phyloP scores from a whole-genome alignment of 2,888 invertebrate genomes.

The Eupithecia insigniata region DNA sequence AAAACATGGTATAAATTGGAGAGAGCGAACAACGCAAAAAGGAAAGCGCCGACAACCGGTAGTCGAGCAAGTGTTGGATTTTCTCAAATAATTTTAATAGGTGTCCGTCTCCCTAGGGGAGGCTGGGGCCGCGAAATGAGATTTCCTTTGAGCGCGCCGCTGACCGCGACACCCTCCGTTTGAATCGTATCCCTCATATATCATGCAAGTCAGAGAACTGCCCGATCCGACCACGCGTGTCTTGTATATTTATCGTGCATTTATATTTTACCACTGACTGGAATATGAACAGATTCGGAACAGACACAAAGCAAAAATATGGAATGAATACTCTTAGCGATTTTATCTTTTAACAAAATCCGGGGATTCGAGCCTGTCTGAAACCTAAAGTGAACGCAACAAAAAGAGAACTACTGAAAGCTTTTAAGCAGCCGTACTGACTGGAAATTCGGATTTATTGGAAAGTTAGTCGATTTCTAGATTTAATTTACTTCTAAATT shows the following conservation, averaged over 20 bases:
- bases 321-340: background rate
- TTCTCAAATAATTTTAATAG: slow-evolving; percentile 82
- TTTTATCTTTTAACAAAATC: background rate
- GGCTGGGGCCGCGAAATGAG: slow-evolving; percentile 69
- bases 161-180: slow-evolving; percentile 70
- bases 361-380: slow-evolving; percentile 4
- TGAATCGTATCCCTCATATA: slow-evolving; percentile 67
- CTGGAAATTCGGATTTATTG: background rate
- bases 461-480: background rate
- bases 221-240: slow-evolving; percentile 43
- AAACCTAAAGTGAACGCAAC: background rate
- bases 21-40: slow-evolving; percentile 44
- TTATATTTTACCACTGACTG: slow-evolving; percentile 41
- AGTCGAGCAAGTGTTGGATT: slow-evolving; percentile 59
- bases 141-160: slow-evolving; percentile 79
- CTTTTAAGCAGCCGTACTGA: background rate
- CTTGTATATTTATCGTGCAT: slow-evolving; percentile 45
- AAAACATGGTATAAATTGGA: slow-evolving; percentile 60
- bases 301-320: slow-evolving; percentile 17
- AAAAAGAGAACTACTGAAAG: background rate
- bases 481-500: background rate
- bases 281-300: slow-evolving; percentile 16
- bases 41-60: slow-evolving; percentile 42
- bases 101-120: slow-evolving; percentile 60
- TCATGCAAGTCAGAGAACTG: slow-evolving; percentile 59